Evolutionary conservation across 2,113 vertebrate species (phyloP).

Genomic region (Phainopepla nitens): DNA sequence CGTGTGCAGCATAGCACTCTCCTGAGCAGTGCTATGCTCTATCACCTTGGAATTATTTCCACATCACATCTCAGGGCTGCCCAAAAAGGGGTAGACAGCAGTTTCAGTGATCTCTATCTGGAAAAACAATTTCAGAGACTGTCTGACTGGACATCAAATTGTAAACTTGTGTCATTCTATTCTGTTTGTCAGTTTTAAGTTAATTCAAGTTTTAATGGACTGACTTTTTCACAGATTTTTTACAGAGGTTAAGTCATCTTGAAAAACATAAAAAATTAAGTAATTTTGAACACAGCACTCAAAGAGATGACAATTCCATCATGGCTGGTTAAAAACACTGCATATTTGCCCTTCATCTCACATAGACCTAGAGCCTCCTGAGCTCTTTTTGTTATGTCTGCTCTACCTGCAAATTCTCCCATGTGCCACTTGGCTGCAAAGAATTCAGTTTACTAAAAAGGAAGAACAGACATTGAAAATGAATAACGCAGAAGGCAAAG

Average conservation of each 20-base stretch:
- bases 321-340: background rate
- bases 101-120: background rate
- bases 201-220: background rate
- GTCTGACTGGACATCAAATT: background rate
- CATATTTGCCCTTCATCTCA: background rate
- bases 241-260: background rate
- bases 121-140: background rate
- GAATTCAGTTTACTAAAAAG: background rate
- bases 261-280: background rate
- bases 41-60: background rate
- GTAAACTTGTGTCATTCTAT: background rate
- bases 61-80: background rate
- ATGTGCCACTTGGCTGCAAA: background rate
- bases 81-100: background rate
- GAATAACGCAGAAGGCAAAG: background rate
- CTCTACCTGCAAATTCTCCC: background rate
- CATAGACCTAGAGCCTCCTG: background rate
- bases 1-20: too few relatives aligned
- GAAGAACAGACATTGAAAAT: background rate
- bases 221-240: background rate
- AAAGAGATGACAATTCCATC: background rate
- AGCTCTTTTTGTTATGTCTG: background rate
- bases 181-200: background rate
- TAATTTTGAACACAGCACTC: background rate
- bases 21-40: background rate